phyloP scores from a whole-genome alignment of 2,113 vertebrate genomes.

The Pitta sordida region DNA sequence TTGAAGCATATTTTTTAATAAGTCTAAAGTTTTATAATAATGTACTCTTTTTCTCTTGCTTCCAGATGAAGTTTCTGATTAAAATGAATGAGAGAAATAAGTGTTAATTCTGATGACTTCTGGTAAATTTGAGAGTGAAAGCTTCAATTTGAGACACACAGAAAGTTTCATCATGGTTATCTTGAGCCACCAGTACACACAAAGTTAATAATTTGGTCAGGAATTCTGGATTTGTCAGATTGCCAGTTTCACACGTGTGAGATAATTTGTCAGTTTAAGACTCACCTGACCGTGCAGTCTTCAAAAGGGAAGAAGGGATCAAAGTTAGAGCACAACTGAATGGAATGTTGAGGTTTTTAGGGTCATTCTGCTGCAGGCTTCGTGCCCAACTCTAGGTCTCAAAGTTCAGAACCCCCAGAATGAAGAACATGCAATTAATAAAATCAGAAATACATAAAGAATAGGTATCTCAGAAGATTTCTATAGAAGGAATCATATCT shows the following conservation, averaged over 20 bases:
- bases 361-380: not conserved
- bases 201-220: not conserved
- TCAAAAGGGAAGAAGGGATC: not conserved
- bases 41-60: rapidly evolving
- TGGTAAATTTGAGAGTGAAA: not conserved
- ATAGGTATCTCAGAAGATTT: not conserved
- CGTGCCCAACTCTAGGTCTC: not conserved
- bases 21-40: not conserved
- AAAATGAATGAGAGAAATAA: not conserved
- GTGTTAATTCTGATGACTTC: not conserved
- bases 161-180: not conserved
- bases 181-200: not conserved
- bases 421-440: not conserved
- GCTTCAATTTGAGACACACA: not conserved
- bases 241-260: not conserved
- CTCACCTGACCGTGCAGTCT: not conserved
- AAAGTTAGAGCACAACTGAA: not conserved
- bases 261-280: not conserved
- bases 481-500: no score
- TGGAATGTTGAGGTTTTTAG: not conserved
- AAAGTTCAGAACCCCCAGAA: not conserved
- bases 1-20: not conserved
- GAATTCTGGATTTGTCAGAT: not conserved
- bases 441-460: not conserved
- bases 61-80: not conserved